Evolutionary conservation across 2,888 invertebrate genomes (phyloP).

Genomic region (Cataglyphis rosenhaueri): DNA sequence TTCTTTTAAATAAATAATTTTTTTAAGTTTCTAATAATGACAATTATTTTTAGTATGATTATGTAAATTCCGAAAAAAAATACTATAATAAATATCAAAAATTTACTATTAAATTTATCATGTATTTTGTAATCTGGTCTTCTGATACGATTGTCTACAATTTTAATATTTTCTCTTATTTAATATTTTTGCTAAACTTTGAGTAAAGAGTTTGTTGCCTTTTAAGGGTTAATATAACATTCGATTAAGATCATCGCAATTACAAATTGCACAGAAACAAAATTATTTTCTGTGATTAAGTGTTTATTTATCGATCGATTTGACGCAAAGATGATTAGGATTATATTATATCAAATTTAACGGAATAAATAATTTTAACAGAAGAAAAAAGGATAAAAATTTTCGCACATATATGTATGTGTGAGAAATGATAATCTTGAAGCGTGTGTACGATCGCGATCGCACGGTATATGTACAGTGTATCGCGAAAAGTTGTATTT

Average conservation of each 20-base stretch:
- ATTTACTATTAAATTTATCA: not conserved
- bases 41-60: not conserved
- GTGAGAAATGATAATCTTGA: not conserved
- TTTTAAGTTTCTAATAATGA: not conserved
- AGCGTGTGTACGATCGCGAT: not conserved
- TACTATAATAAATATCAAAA: not conserved
- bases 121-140: not conserved
- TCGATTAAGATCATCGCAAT: not conserved
- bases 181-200: conserved; percentile 4
- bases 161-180: conserved; percentile 5
- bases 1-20: not conserved
- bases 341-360: not conserved
- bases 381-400: not conserved
- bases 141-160: not conserved
- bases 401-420: not conserved
- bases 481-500: conserved; percentile 57
- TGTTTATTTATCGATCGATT: not conserved
- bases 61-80: not conserved
- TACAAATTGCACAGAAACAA: not conserved
- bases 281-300: not conserved
- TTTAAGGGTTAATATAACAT: conserved; percentile 18
- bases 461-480: conserved; percentile 9
- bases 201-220: not conserved
- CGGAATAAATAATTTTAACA: not conserved
- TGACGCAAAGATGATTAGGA: not conserved